phyloP scores from a whole-genome alignment of 2,888 invertebrate species.

The Andrena minutula region DNA sequence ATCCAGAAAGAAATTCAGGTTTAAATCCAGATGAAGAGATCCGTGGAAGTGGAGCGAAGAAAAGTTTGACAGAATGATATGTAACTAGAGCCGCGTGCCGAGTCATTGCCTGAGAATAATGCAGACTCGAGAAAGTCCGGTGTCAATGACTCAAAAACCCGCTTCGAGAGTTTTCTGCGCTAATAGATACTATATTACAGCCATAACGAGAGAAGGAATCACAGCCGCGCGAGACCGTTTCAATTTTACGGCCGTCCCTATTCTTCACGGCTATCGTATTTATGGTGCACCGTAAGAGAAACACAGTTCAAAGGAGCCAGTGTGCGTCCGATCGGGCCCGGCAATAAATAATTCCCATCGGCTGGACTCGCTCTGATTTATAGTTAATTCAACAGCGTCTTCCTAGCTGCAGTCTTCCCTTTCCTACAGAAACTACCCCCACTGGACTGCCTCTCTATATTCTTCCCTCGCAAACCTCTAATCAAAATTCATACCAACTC shows the following conservation, averaged over 20 bases:
- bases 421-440: not conserved
- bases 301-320: constrained; percentile 54
- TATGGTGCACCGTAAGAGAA: constrained; percentile 64
- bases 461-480: not conserved
- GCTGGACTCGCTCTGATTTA: constrained; percentile 68
- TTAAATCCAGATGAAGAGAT: no score
- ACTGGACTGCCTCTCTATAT: not conserved
- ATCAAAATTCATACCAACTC: no score
- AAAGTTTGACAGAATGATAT: not conserved
- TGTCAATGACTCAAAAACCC: constrained; percentile 28
- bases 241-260: constrained; percentile 65
- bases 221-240: constrained; percentile 44
- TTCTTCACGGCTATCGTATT: constrained; percentile 67
- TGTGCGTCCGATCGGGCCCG: constrained; percentile 50
- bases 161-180: constrained; percentile 28
- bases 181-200: constrained; percentile 57
- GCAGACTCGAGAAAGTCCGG: not conserved
- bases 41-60: no score
- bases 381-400: constrained; percentile 56
- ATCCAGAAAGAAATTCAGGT: no score
- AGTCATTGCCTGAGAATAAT: not conserved
- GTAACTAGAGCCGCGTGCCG: not conserved
- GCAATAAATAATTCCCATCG: constrained; percentile 65
- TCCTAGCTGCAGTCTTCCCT: constrained; percentile 36
- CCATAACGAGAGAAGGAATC: constrained; percentile 52